phyloP scores from a whole-genome alignment of 2,797 vertebrate species.

The Melanotaenia nigrans region DNA sequence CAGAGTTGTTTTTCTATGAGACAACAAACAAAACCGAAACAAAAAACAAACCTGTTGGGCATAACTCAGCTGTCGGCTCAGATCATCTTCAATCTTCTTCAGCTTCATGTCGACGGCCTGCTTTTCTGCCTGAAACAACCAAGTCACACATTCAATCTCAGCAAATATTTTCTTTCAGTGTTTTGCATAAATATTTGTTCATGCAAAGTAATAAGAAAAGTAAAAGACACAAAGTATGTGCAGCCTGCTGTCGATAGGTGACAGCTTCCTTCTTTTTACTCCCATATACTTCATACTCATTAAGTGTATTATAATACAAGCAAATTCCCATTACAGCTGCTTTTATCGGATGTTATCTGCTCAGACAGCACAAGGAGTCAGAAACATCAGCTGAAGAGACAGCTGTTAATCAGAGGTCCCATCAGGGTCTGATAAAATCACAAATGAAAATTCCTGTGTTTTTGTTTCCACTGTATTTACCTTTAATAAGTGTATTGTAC shows the following conservation, averaged over 20 bases:
- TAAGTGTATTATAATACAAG: neutral
- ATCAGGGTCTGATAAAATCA: neutral
- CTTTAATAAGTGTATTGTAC: no score
- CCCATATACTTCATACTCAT: neutral
- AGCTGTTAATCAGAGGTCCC: neutral
- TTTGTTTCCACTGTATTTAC: neutral
- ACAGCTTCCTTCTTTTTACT: neutral
- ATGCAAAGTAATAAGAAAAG: neutral
- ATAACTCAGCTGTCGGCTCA: slow-evolving; percentile 87
- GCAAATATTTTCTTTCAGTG: neutral
- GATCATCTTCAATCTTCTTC: slow-evolving; percentile 88
- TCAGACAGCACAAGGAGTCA: neutral
- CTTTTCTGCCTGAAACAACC: slow-evolving; percentile 86
- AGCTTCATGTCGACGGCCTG: slow-evolving; percentile 84
- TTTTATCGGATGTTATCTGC: neutral
- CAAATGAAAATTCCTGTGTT: neutral
- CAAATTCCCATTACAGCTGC: neutral
- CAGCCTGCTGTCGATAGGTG: neutral
- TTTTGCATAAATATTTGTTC: neutral
- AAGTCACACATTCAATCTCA: neutral
- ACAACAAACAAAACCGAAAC: neutral
- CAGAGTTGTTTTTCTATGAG: no score
- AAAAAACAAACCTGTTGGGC: slow-evolving; percentile 87
- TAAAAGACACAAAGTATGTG: neutral
- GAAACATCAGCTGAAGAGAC: neutral